Evolutionary conservation across 2,888 invertebrate species (phyloP).

Genomic region (Herminia tarsipennalis): DNA sequence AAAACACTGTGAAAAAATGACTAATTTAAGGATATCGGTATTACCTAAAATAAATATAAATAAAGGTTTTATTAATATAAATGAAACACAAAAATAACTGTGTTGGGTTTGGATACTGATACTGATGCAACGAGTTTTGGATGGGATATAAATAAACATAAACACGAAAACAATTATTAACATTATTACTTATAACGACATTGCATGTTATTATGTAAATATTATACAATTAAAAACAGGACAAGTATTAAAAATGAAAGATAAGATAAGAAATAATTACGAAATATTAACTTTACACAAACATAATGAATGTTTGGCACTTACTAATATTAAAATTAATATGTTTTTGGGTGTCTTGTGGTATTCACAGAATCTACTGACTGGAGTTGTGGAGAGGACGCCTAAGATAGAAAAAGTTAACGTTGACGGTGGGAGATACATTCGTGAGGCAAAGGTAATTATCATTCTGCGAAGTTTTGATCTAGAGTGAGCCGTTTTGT

Average conservation of each 20-base stretch:
- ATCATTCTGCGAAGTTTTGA: conserved; percentile 36
- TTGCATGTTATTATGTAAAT: too few relatives aligned
- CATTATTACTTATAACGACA: too few relatives aligned
- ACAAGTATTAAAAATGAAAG: too few relatives aligned
- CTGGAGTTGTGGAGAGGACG: conserved; percentile 96
- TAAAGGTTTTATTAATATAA: conserved; percentile 6
- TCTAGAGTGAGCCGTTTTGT: conserved; percentile 50
- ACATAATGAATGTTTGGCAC: conserved; percentile 6
- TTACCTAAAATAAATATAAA: not conserved
- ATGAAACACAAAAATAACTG: not conserved
- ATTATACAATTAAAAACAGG: too few relatives aligned
- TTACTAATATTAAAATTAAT: conserved; percentile 31
- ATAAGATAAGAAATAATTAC: not conserved
- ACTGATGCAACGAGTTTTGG: too few relatives aligned
- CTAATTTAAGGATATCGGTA: conserved; percentile 6
- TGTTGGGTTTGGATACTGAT: conserved; percentile 26
- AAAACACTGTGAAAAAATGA: not conserved
- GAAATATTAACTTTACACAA: conserved; percentile 1
- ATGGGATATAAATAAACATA: too few relatives aligned
- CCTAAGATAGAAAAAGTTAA: conserved; percentile 98
- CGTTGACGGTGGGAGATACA: conserved; percentile 96
- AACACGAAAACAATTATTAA: too few relatives aligned
- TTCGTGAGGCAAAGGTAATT: conserved; percentile 98
- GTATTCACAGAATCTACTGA: conserved; percentile 93
- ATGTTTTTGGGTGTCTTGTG: conserved; percentile 65